Base-by-base conservation (phyloP, 2,888 invertebrate genomes). In the Catonia carolina region DNA sequence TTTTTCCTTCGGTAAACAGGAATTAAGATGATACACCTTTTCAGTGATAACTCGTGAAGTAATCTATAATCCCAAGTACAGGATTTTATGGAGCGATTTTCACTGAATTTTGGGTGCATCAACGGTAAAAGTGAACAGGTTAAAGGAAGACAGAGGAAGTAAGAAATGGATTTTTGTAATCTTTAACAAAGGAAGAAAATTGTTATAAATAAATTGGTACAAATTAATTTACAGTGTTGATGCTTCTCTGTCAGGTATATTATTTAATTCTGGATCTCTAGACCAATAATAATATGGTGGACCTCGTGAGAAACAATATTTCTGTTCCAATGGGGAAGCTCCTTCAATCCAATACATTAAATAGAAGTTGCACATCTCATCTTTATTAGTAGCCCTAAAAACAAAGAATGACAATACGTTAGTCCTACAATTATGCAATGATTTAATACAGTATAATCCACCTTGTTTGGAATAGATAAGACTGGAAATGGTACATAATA, bases 361-460 rank as follows among this genome's bases (percentile, higher is more conserved):
- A 73, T 95, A 95, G 73, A 94, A 93, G 73, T 94, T 95, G 75
- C 94, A 95, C 94, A 95, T 95, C 74, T 95, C 94, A 66, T 94
- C 90, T 12, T 83, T 79, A 69, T 88, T 89, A 22, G 93, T 93
- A 1, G 85, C 78, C 0, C 89, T 65, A 50, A 37, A 58, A 61
- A 45, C 56, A 4, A 50, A n/a, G n/a, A n/a, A n/a, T n/a, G 45
- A 53, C 22, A 48, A 4, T 27, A 48, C 15, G 12, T 47, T 22
- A 8, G n/a, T 20, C 12, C 14, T 7, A 3, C 27, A 48, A 23
- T 12, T 48, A 10, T 27, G 2, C n/a, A 48, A n/a, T n/a, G n/a
- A n/a, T n/a, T n/a, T n/a, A n/a, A n/a, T n/a, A n/a, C n/a, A n/a
- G 41, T 47, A 49, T 54, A 2, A 41, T 31, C 12, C 3, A 4